Evolutionary conservation across 2,797 vertebrate genomes (phyloP), one percentile per base, ranked within the genome.

Genomic region (Bovichtus diacanthus): DNA sequence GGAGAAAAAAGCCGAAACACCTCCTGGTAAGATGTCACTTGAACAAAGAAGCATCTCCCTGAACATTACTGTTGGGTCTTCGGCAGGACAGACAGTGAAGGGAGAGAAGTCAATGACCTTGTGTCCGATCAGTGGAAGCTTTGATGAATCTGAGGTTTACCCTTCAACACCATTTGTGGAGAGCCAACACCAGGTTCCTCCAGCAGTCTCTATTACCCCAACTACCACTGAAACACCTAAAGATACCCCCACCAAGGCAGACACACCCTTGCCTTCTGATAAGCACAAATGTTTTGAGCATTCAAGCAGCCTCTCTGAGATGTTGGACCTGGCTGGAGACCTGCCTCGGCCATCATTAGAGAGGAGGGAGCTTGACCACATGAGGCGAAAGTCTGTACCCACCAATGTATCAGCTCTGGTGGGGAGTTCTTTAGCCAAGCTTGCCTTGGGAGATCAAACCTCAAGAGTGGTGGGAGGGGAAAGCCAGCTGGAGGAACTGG

Each of bases 281-380:
- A 76, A 81, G 54, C 65, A 85, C n/a, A 71, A 2, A 12, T 25
- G 34, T 36, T 71, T 86, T 29, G 81, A 88, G 39, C 79, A 76
- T 72, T 83, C 88, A 90, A 95, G 81, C 90, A 96, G 63, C 91
- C 90, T 97, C 51, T 96, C 97, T 44, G 97, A 97, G 87, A 97
- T 97, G 96, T 92, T 98, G 67, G 97, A 98, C 81, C 93, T 97
- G 70, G 97, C 97, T 66, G 96, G 96, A 63, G 95, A 94, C 23
- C 90, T 96, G 36, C 96, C 96, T 51, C 93, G 92, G 39, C 85
- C 93, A 51, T 95, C 96, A 53, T 92, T 94, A 0, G 92, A 95
- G 76, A 94, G 87, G 53, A 88, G 91, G 62, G 96, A 96, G 51
- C 63, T 93, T 19, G 96, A 96, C 53, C 77, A 84, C 18, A 79